These are phyloP conservation scores for Cataglyphis rosenhaueri DNA, from an alignment of 2,888 invertebrate species.

Conservation along the genomic window DNA sequence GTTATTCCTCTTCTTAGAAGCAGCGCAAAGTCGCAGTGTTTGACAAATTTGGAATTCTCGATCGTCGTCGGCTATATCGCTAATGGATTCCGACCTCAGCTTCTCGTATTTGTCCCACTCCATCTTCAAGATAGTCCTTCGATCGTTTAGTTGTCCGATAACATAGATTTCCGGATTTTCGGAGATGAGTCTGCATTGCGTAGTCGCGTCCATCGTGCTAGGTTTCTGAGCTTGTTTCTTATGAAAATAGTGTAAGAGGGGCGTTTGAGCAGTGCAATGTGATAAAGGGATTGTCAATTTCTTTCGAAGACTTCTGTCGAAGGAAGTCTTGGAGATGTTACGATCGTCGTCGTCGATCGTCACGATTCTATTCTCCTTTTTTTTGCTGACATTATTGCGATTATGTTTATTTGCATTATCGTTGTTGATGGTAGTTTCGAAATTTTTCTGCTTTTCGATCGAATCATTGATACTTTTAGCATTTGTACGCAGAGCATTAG, in stretches of 20 bases:
- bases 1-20: background rate
- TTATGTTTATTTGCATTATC: conserved; percentile 1
- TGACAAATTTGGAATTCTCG: background rate
- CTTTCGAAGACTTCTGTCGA: conserved; percentile 25
- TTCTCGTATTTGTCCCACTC: conserved; percentile 33
- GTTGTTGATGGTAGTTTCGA: background rate
- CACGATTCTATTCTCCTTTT: background rate
- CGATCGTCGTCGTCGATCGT: background rate
- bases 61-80: background rate
- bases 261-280: background rate
- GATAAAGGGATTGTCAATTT: conserved; percentile 8
- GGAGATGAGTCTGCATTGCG: conserved; percentile 76
- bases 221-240: conserved; percentile 48
- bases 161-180: conserved; percentile 64
- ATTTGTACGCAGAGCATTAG: background rate
- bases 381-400: conserved; percentile 22
- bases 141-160: conserved; percentile 32
- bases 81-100: background rate
- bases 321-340: background rate
- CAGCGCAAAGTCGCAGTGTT: background rate
- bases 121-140: conserved; percentile 25
- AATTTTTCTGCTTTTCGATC: conserved; percentile 10
- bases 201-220: conserved; percentile 70
- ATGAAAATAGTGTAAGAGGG: conserved; percentile 16
- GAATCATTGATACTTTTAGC: background rate